Percentiles rank a stretch among this genome's conserved stretches.
phyloP scores from a whole-genome alignment of 2,888 invertebrate species.

The Argyra leucocephala region DNA sequence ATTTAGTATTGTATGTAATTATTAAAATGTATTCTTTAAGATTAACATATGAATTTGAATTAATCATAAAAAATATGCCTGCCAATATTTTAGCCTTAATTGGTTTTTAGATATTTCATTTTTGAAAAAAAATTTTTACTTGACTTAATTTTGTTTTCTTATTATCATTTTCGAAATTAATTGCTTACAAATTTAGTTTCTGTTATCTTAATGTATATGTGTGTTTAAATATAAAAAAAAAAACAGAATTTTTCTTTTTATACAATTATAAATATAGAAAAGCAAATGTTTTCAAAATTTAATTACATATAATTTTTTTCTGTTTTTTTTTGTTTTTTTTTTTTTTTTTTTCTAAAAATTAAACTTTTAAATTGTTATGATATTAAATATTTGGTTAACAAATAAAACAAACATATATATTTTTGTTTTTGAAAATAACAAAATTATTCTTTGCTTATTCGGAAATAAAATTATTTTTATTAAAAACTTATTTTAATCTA shows the following conservation, averaged over 20 bases:
- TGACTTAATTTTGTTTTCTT: not conserved
- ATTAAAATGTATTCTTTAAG: too few relatives aligned
- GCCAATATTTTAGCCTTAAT: not conserved
- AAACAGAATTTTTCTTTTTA: constrained; percentile 2
- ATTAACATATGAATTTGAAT: too few relatives aligned
- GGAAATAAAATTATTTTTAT: too few relatives aligned
- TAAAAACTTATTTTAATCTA: too few relatives aligned
- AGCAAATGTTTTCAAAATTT: not conserved
- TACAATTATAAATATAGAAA: too few relatives aligned
- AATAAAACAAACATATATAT: too few relatives aligned
- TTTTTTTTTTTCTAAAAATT: not conserved
- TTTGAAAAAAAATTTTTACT: not conserved
- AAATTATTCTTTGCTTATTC: not conserved
- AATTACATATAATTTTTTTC: not conserved
- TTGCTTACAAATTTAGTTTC: not conserved
- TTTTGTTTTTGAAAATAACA: not conserved
- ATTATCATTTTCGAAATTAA: not conserved
- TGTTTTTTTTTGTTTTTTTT: not conserved
- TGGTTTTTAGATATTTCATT: not conserved
- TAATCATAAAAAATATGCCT: not conserved
- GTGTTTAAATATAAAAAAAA: not conserved
- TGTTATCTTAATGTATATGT: not conserved
- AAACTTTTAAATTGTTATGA: not conserved
- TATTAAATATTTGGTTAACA: not conserved
- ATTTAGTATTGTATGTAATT: too few relatives aligned